A percentile compares a stretch with the other conserved stretches of the same genome.
Conservation (phyloP, 64 coral and sea anemone species). For the Hydrozoanthus tunicans region DNA sequence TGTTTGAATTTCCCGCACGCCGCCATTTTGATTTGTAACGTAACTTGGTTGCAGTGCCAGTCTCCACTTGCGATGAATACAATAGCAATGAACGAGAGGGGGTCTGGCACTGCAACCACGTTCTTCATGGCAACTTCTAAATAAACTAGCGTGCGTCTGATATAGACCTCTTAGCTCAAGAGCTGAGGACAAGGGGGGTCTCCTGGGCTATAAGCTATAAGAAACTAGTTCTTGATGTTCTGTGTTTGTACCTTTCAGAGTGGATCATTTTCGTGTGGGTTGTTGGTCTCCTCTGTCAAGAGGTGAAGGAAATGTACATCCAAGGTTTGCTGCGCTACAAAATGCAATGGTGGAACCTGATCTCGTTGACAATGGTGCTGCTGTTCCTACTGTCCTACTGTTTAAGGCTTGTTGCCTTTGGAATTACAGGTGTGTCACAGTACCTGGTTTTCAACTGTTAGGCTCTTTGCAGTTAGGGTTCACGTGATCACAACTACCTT, state of each 20-base stretch:
- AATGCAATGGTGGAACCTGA: constrained; percentile 77
- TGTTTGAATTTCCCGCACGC: too few relatives aligned
- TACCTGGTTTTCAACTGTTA: not conserved
- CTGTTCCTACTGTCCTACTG: constrained; percentile 24
- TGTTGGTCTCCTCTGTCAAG: constrained; percentile 59
- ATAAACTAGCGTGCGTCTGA: too few relatives aligned
- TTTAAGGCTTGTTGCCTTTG: constrained; percentile 32
- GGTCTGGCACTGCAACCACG: too few relatives aligned
- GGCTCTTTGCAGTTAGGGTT: not conserved
- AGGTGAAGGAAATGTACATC: constrained; percentile 57
- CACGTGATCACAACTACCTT: not conserved
- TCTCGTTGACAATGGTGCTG: constrained; percentile 42
- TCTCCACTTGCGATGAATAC: too few relatives aligned
- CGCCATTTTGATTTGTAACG: too few relatives aligned
- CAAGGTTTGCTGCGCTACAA: constrained; percentile 55
- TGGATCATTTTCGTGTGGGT: constrained; percentile 65
- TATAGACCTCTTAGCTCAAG: too few relatives aligned
- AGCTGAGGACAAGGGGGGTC: not conserved
- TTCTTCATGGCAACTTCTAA: too few relatives aligned
- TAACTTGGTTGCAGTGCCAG: too few relatives aligned
- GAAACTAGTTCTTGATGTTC: not conserved
- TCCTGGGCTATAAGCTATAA: not conserved
- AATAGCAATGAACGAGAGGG: too few relatives aligned
- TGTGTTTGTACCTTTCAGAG: constrained; percentile 30
- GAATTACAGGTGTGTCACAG: constrained; percentile 10